Conservation (phyloP, 1,140 invertebrate species). For the Drosophila nigrodunni region DNA sequence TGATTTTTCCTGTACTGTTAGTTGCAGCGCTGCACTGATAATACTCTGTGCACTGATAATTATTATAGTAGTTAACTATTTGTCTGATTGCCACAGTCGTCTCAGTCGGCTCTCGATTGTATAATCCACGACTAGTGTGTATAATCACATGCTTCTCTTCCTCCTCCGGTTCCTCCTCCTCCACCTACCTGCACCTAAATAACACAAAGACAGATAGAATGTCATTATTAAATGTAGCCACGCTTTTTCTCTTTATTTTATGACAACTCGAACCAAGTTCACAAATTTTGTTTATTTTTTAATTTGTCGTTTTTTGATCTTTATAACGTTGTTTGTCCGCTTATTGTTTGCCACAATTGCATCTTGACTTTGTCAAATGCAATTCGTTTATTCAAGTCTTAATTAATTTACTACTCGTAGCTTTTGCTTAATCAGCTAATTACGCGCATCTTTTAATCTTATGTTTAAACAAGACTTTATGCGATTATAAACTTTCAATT, state of each 20-base stretch:
- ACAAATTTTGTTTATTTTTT: background rate
- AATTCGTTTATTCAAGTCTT: background rate
- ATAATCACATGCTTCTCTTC: conserved; percentile 28
- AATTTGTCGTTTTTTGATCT: background rate
- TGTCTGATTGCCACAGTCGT: conserved; percentile 22
- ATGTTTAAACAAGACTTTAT: background rate
- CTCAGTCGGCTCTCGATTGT: conserved; percentile 49
- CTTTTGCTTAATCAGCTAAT: background rate
- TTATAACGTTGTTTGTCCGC: background rate
- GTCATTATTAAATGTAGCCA: conserved; percentile 4
- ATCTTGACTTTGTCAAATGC: background rate
- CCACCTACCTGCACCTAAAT: conserved; percentile 13
- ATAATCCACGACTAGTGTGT: conserved; percentile 38
- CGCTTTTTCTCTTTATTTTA: conserved; percentile 3
- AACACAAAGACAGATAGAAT: background rate
- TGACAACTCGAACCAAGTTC: background rate
- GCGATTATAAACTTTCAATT: background rate
- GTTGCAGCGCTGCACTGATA: conserved; percentile 62
- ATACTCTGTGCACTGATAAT: conserved; percentile 73
- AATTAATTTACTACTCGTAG: background rate
- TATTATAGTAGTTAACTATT: conserved; percentile 48
- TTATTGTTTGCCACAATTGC: background rate
- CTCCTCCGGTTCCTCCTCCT: conserved; percentile 12
- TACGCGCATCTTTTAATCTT: background rate
- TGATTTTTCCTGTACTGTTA: conserved; percentile 7